Conservation (phyloP, 2,113 vertebrate genomes). For the Sylvia atricapilla region DNA sequence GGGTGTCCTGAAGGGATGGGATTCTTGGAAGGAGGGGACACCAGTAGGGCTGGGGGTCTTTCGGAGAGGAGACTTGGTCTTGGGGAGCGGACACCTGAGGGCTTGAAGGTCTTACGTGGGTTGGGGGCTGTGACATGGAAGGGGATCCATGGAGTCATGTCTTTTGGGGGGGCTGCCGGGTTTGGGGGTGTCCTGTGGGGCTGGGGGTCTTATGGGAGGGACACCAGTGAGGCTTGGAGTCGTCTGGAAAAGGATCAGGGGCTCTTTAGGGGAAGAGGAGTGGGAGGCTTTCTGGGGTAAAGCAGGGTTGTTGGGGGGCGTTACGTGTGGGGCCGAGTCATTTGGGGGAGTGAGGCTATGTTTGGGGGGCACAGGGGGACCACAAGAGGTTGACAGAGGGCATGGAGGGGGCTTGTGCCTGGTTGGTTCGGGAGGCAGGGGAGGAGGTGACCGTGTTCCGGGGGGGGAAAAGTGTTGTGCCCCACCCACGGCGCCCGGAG, state of each 20-base stretch:
- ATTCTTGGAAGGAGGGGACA: not conserved
- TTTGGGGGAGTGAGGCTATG: too few species aligned
- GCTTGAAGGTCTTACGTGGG: too few species aligned
- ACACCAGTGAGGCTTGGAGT: not conserved
- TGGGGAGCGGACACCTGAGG: too few species aligned
- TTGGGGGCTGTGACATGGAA: not conserved
- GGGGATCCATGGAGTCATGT: not conserved
- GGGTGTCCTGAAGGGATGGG: not conserved
- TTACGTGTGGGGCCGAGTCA: not conserved
- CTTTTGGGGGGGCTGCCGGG: not conserved
- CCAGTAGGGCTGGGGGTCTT: too few species aligned
- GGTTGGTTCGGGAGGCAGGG: not conserved
- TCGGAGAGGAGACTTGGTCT: not conserved
- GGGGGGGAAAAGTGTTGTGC: not conserved
- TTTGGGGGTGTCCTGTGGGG: not conserved
- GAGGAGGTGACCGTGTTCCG: not conserved
- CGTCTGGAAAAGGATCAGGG: not conserved
- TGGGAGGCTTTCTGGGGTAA: not conserved
- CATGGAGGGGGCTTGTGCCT: rapidly evolving
- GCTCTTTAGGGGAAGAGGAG: not conserved
- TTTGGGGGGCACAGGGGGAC: not conserved
- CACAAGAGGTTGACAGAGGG: not conserved
- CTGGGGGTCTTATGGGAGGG: not conserved
- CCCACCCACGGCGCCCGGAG: not conserved
- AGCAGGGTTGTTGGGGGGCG: not conserved